phyloP scores from a whole-genome alignment of 2,113 vertebrate genomes.

The Pelmatolapia mariae region DNA sequence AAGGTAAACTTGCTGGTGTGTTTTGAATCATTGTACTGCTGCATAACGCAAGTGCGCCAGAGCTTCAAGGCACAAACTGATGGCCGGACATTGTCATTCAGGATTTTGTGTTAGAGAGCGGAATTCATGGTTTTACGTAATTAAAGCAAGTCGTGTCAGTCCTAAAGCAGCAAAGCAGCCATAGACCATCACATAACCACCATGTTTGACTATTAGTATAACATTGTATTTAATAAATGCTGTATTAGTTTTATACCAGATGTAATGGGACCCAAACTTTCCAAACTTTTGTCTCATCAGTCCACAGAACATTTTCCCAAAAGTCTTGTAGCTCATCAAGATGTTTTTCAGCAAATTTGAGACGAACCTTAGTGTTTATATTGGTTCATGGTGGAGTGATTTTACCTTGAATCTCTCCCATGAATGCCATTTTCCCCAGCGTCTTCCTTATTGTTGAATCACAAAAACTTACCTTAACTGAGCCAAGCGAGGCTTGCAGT shows the following conservation, averaged over 20 bases:
- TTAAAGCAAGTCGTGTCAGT: rapidly evolving
- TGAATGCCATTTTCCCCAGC: not conserved
- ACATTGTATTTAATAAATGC: not conserved
- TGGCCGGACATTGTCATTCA: not conserved
- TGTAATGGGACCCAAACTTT: not conserved
- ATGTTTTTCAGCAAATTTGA: not conserved
- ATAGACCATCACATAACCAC: not conserved
- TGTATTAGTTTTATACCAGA: not conserved
- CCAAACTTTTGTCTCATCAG: not conserved
- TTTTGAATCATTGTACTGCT: not conserved
- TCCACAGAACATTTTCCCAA: not conserved
- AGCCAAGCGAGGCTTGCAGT: not conserved
- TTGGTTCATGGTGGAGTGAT: not conserved
- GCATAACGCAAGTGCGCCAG: not conserved
- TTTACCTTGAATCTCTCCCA: not conserved
- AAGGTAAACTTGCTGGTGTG: not conserved
- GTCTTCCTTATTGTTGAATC: not conserved
- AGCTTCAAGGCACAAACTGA: not conserved
- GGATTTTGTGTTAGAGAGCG: not conserved
- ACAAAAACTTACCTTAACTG: not conserved
- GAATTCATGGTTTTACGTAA: not conserved
- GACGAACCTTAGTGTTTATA: not conserved
- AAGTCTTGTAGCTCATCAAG: not conserved
- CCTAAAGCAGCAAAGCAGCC: not conserved
- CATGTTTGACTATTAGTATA: not conserved